Percentiles rank a stretch among this genome's conserved stretches.
Conservation (phyloP, 2,888 invertebrate species). For the Lucinisca nassula region DNA sequence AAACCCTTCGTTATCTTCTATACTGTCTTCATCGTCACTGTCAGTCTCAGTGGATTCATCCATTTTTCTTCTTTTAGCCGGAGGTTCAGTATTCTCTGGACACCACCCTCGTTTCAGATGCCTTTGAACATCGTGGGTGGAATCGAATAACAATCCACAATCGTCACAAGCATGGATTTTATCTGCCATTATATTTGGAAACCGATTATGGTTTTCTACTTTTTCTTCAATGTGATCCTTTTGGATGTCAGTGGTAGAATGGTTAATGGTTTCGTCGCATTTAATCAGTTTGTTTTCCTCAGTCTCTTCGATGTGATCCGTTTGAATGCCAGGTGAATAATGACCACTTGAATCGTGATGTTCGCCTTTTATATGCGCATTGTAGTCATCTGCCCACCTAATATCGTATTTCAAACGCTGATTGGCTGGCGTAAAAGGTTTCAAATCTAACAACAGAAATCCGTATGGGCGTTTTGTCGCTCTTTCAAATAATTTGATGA, state of each 20-base stretch:
- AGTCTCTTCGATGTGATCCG: no score
- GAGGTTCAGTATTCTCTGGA: conserved; percentile 29
- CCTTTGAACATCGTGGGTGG: not conserved
- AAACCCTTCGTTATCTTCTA: no score
- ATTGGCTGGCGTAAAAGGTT: not conserved
- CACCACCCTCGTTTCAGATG: not conserved
- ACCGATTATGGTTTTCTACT: not conserved
- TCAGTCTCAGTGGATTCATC: no score
- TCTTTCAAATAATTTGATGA: conserved; percentile 3
- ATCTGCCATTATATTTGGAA: conserved; percentile 22
- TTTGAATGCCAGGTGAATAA: no score
- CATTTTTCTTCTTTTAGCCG: not conserved
- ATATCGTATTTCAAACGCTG: not conserved
- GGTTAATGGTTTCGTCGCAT: no score
- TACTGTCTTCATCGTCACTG: no score
- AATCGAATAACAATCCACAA: conserved; percentile 41
- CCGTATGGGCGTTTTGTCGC: not conserved
- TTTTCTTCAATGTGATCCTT: conserved; percentile 15
- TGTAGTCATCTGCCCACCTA: no score
- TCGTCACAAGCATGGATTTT: conserved; percentile 41
- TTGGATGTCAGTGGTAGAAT: not conserved
- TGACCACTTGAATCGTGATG: no score
- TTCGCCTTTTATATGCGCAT: no score
- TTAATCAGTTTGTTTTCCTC: no score
- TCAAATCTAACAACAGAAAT: conserved; percentile 13